These are phyloP conservation scores for Trogon surrucura DNA, from an alignment of 2,113 vertebrate genomes.

Conservation along the genomic window DNA sequence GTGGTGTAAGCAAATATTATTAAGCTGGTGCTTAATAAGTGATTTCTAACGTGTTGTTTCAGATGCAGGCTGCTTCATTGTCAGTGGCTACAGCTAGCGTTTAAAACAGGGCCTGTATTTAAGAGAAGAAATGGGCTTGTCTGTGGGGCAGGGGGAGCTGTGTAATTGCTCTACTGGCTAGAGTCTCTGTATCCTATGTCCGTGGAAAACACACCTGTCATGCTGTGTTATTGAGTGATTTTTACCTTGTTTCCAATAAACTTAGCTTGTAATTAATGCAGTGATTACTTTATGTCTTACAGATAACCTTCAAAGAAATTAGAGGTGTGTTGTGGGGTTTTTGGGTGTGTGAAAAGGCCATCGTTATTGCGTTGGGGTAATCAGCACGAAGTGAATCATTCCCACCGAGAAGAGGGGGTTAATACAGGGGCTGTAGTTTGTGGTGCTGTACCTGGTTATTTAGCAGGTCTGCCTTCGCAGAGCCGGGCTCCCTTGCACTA, in stretches of 20 bases:
- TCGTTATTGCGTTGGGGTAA: neutral
- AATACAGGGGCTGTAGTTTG: neutral
- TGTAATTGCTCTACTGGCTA: constrained; percentile 61
- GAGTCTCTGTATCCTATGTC: neutral
- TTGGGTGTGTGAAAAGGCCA: neutral
- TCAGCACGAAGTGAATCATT: neutral
- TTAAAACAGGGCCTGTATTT: constrained; percentile 41
- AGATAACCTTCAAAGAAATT: neutral
- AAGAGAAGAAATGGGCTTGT: neutral
- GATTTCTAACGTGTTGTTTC: constrained; percentile 53
- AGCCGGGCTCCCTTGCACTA: neutral
- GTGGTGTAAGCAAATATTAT: constrained; percentile 35
- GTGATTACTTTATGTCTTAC: neutral
- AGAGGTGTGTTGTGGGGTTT: too few species aligned
- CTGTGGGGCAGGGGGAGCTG: constrained; percentile 34
- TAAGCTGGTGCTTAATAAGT: constrained; percentile 78
- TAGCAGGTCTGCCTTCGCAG: neutral
- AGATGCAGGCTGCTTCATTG: constrained; percentile 33
- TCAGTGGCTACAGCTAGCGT: constrained; percentile 5
- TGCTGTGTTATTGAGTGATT: constrained; percentile 43
- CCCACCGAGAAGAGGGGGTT: neutral
- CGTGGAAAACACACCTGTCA: neutral
- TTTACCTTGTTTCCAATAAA: constrained; percentile 68
- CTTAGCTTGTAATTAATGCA: constrained; percentile 1
- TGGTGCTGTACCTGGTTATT: neutral